Percentiles rank a stretch among this genome's conserved stretches.
phyloP scores from a whole-genome alignment of 2,113 vertebrate genomes.

The Amphiprion ocellaris region DNA sequence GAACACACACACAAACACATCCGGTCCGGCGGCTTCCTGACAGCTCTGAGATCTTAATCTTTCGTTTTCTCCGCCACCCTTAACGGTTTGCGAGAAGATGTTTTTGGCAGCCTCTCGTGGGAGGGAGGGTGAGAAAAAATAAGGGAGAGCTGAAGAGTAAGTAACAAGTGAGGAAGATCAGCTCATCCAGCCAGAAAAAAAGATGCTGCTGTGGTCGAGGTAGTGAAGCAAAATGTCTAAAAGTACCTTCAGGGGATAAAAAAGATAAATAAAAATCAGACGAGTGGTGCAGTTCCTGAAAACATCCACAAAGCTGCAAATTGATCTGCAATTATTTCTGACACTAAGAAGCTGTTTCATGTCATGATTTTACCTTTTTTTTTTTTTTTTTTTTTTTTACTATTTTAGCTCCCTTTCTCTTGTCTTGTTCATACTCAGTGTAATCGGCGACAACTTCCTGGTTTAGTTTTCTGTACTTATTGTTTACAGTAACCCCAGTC shows the following conservation, averaged over 20 bases:
- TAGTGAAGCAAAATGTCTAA: constrained; percentile 35
- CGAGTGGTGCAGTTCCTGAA: background rate
- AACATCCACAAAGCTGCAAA: background rate
- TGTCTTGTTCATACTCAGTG: too few species aligned
- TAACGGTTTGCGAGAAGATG: constrained; percentile 63
- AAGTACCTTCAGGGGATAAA: constrained; percentile 21
- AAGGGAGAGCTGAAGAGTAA: constrained; percentile 58
- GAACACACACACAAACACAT: constrained; percentile 17
- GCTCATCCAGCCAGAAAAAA: constrained; percentile 57
- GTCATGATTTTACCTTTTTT: too few species aligned
- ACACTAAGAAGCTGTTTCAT: too few species aligned
- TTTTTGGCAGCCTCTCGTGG: constrained; percentile 65
- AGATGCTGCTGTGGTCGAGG: constrained; percentile 29
- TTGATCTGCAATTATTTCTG: too few species aligned
- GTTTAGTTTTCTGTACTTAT: constrained; percentile 18
- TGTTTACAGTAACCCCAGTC: constrained; percentile 22
- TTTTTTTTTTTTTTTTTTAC: too few species aligned
- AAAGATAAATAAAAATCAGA: background rate
- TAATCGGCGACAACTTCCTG: too few species aligned
- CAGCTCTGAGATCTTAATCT: constrained; percentile 76
- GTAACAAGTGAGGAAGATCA: constrained; percentile 65
- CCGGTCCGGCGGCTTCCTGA: constrained; percentile 45
- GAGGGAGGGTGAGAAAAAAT: constrained; percentile 69
- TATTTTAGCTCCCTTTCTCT: too few species aligned
- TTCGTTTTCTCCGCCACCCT: constrained; percentile 52